Evolutionary conservation across 2,113 vertebrate species (phyloP), one percentile per base, ranked within the genome.

Genomic region (Panthera tigris): DNA sequence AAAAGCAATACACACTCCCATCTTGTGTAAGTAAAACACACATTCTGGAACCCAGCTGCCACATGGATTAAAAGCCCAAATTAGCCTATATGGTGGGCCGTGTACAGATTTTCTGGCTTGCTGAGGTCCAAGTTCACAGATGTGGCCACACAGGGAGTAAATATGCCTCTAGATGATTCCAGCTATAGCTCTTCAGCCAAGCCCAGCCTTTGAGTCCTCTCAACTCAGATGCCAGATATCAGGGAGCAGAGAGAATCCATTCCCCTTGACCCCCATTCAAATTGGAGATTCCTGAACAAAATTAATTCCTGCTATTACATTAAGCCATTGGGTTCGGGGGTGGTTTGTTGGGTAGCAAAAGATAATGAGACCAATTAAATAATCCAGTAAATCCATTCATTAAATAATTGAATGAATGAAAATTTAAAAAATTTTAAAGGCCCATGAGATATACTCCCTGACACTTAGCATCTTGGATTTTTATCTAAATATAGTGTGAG

Each of bases 351-450:
- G 36, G 10, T 10, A 83, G 36, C 14, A 84, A 86, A 15, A 74
- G 48, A 39, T 48, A 89, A 33, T 10, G 29, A 93, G 36, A 68
- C 3, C 63, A 71, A 73, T 21, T 68, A 86, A 57, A 57, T 21
- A 57, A 57, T 57, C 19, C 55, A 57, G 55, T 57, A 57, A 7
- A 57, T 57, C 19, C 55, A 57, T 50, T 92, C 13, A 92, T 63
- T 94, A 94, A 95, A 79, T 68, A 92, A 78, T 5, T 16, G 11
- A 94, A 61, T 25, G 29, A n/a, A 88, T 94, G 66, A 91, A 71
- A 23, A 18, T 81, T 66, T 33, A 21, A 31, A 45, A 36, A 65
- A 15, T 16, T 76, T 76, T 76, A 89, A 48, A 80, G 33, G 11
- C 39, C 45, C 25, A 88, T 39, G 33, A 36, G 36, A 81, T 74